Evolutionary conservation across 2,888 invertebrate species (phyloP), one percentile per base, ranked within the genome.

Genomic region (Cyclophora punctaria): DNA sequence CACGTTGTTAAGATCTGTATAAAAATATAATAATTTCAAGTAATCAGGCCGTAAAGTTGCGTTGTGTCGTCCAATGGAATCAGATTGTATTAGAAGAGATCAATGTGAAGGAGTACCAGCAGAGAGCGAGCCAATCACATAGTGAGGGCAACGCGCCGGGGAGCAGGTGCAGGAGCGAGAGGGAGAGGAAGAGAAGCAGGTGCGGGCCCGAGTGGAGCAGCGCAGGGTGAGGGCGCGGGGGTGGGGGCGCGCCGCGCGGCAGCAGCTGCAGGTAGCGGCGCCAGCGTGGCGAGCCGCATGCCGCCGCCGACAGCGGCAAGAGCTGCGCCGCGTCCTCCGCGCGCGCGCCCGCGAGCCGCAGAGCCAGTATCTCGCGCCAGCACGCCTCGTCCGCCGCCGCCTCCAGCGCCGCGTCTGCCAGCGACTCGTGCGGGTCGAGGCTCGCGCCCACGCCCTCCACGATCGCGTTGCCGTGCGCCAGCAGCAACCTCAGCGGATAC

Each of bases 211-310:
- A 5, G 37, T 37, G 35, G 43, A 37, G 44, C 43, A 5, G 44
- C 7, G 44, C 41, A n/a, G 44, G 44, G 44, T 7, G 44, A 6
- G 41, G 6, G 7, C 40, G 41, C 40, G 7, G 43, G 7, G 43
- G 7, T 46, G 46, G 46, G 40, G 46, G 35, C 50, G 43, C 50
- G 46, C 50, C 46, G 44, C 35, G 42, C 43, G 34, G 47, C 49
- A 33, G 47, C 49, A 41, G 49, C 45, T 46, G 7, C 35, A 37
- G 37, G 37, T 37, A 37, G 37, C 37, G 37, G 37, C 37, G 37
- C 37, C 37, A 37, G 37, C 37, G 37, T 5, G 37, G 37, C 5
- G 37, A 37, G 4, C n/a, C 45, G 34, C 45, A 34, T 45, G 49
- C 41, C 41, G 34, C 41, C 33, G 4, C 48, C 48, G 33, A 37